Conservation (phyloP, 2,113 vertebrate species). For the Scomber colias region DNA sequence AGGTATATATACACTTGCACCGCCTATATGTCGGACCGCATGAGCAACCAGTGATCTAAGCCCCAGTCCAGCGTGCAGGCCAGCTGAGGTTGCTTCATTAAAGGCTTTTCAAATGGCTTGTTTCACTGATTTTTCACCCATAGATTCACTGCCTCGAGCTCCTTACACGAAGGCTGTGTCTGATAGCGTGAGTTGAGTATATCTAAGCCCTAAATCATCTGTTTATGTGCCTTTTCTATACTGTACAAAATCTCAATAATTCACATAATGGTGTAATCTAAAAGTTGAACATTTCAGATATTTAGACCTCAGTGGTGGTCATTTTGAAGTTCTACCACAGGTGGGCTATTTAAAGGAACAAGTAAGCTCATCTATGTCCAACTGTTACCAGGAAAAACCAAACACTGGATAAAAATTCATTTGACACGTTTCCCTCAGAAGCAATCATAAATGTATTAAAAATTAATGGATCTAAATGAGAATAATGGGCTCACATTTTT, state of each 20-base stretch:
- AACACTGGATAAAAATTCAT: too few relatives aligned
- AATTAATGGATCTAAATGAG: background rate
- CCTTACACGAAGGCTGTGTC: background rate
- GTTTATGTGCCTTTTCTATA: background rate
- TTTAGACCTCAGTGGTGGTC: background rate
- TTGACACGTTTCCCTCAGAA: background rate
- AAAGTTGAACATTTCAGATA: constrained; percentile 13
- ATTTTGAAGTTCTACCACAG: background rate
- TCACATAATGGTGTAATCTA: background rate
- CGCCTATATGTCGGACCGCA: background rate
- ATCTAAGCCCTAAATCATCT: constrained; percentile 13
- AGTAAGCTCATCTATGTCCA: too few relatives aligned
- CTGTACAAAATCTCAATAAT: constrained; percentile 6
- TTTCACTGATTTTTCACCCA: constrained; percentile 27
- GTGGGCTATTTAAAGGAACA: too few relatives aligned
- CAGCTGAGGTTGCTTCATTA: constrained; percentile 20
- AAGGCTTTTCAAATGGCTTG: constrained; percentile 15
- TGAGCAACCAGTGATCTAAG: constrained; percentile 3
- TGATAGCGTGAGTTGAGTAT: background rate
- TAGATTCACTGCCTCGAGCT: background rate
- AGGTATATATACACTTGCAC: background rate
- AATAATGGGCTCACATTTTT: background rate
- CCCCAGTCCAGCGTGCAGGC: background rate
- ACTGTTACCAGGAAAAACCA: too few relatives aligned
- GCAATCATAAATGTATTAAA: background rate